Percentiles rank a stretch among this genome's conserved stretches.
phyloP scores from a whole-genome alignment of 2,888 invertebrate genomes.

The Spisula subtruncata region DNA sequence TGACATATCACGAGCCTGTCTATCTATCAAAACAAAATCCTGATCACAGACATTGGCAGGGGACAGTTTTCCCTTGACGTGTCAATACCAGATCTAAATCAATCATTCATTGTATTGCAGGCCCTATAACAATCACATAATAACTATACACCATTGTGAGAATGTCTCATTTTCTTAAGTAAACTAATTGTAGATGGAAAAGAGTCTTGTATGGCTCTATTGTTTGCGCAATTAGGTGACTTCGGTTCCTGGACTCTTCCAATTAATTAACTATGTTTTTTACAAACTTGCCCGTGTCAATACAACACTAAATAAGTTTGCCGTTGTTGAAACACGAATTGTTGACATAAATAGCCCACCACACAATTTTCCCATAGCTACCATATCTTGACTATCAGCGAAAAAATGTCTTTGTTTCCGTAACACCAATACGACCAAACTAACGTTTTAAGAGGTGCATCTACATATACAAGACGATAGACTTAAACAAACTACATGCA shows the following conservation, averaged over 20 bases:
- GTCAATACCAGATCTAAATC: background rate
- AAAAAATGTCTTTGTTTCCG: no score
- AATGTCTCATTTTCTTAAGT: background rate
- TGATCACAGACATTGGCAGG: background rate
- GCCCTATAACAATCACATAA: background rate
- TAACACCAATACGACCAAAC: no score
- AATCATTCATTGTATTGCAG: background rate
- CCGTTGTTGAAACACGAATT: no score
- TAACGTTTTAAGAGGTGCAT: no score
- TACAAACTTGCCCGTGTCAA: background rate
- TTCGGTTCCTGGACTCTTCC: background rate
- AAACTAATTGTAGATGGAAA: background rate
- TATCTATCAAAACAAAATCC: constrained; percentile 9
- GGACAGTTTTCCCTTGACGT: background rate
- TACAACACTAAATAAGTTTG: background rate
- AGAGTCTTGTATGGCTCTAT: background rate
- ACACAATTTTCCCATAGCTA: background rate
- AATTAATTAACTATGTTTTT: constrained; percentile 8
- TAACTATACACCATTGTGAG: background rate
- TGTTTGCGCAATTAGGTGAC: background rate
- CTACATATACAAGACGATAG: no score
- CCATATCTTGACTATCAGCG: no score
- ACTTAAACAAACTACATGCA: no score
- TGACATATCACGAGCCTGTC: background rate
- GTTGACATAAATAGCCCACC: no score